Conservation (phyloP, 2,113 vertebrate species). For the Peucedramus taeniatus region DNA sequence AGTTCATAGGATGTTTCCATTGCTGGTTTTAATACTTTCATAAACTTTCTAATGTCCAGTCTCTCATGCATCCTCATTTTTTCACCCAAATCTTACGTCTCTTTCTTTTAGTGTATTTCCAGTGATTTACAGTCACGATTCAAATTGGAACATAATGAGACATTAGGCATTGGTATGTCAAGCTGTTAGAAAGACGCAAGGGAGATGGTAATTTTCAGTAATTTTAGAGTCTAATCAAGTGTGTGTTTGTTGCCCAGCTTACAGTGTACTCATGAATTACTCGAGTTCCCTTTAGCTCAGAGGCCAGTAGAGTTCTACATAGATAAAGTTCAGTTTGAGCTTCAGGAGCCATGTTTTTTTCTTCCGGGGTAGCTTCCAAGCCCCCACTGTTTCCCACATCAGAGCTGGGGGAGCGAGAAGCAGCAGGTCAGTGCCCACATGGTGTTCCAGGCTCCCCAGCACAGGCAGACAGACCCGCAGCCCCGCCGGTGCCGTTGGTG, state of each 20-base stretch:
- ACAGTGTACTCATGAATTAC: background rate
- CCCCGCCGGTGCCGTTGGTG: rapidly evolving
- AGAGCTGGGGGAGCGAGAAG: rapidly evolving
- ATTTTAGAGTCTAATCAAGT: background rate
- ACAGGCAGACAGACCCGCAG: background rate
- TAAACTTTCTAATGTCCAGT: background rate
- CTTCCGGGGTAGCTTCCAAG: background rate
- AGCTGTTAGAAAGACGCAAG: background rate
- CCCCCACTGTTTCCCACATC: rapidly evolving
- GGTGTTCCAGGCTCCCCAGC: rapidly evolving
- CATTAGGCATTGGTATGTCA: background rate
- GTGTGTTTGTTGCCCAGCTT: background rate
- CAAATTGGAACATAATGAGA: background rate
- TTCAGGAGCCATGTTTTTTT: background rate
- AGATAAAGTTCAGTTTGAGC: background rate
- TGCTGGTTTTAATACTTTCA: background rate
- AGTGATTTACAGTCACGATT: background rate
- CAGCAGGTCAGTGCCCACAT: rapidly evolving
- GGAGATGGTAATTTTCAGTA: background rate
- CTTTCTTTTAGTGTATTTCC: background rate
- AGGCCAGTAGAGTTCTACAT: background rate
- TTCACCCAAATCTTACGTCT: background rate
- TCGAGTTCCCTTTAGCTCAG: background rate
- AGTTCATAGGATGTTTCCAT: background rate
- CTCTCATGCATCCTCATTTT: background rate